phyloP scores from a whole-genome alignment of 2,888 invertebrate genomes.

The Cryptocephalus primarius region DNA sequence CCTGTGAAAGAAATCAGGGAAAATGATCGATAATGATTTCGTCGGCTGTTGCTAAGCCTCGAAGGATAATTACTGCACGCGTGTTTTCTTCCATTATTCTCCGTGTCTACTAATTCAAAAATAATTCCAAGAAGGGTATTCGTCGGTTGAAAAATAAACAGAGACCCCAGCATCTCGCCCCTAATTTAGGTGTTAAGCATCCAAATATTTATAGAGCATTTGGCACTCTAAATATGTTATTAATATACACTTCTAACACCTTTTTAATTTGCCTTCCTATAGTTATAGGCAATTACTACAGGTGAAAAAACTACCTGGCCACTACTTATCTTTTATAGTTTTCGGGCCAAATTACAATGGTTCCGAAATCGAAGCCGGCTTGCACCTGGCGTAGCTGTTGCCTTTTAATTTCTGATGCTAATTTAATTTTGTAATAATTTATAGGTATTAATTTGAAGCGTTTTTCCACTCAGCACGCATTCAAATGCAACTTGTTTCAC shows the following conservation, averaged over 20 bases:
- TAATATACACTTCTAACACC: slow-evolving; percentile 21
- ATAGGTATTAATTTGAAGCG: slow-evolving; percentile 14
- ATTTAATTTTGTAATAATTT: slow-evolving; percentile 18
- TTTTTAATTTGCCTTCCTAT: slow-evolving; percentile 20
- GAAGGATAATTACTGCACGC: too few relatives aligned
- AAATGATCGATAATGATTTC: too few relatives aligned
- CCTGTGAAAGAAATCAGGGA: too few relatives aligned
- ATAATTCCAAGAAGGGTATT: slow-evolving; percentile 11
- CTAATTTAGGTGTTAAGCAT: slow-evolving; percentile 16
- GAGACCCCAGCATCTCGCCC: slow-evolving; percentile 2
- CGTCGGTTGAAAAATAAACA: slow-evolving; percentile 7
- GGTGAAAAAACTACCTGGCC: slow-evolving; percentile 21
- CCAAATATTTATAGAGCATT: slow-evolving; percentile 23
- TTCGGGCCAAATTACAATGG: slow-evolving; percentile 16
- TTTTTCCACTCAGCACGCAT: slow-evolving; percentile 14
- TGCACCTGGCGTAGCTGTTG: slow-evolving; percentile 16
- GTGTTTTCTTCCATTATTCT: background rate
- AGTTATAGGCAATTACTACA: slow-evolving; percentile 19
- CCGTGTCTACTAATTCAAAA: slow-evolving; percentile 11
- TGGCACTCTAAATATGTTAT: slow-evolving; percentile 20
- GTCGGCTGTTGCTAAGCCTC: too few relatives aligned
- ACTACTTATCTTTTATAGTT: slow-evolving; percentile 17
- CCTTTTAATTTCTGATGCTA: slow-evolving; percentile 18
- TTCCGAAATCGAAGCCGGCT: slow-evolving; percentile 16
- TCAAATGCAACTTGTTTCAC: slow-evolving; percentile 11